Evolutionary conservation across 2,113 vertebrate genomes (phyloP), one percentile per base, ranked within the genome.

Genomic region (Oncorhynchus kisutch): DNA sequence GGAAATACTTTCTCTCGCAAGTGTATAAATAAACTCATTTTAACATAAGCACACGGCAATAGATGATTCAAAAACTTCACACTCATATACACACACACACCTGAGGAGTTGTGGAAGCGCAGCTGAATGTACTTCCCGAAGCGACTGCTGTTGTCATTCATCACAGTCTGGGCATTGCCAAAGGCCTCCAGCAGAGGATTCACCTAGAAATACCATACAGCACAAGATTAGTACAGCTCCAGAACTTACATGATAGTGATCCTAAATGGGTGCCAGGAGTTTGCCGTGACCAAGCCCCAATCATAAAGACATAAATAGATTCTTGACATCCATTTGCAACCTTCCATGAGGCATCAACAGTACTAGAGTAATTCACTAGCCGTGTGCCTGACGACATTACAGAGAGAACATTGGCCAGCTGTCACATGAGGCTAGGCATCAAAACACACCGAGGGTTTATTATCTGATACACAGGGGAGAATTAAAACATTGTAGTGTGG

Each of bases 111-210:
- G 51, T 87, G 89, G 82, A 95, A 95, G 78, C 90, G 89, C 24
- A 95, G 88, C 78, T 94, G 92, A 79, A 95, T 92, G 70, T 94
- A 95, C 76, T 95, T 95, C 76, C 94, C 93, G 79, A 92, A 92
- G 14, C 91, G 88, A 74, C 91, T 92, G 77, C 94, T 95, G 89
- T 95, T 95, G 85, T 94, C 90, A 83, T 95, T 95, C 92, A 92
- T 92, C 73, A 92, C 91, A 9, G 94, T 95, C 78, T 94, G 93
- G 6, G 94, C 93, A 77, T 95, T 95, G 39, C 94, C 94, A 81
- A 95, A 95, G 27, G 91, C 94, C 85, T 95, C 94, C 59, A 94
- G 88, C 70, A 95, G 84, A 0, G 93, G 93, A 81, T 94, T 94
- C 70, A 94, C 92, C 94, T 94, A 70, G 49, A 20, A 65, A 65